Evolutionary conservation across 2,797 vertebrate species (phyloP).

Genomic region (Myiotriccus ornatus): DNA sequence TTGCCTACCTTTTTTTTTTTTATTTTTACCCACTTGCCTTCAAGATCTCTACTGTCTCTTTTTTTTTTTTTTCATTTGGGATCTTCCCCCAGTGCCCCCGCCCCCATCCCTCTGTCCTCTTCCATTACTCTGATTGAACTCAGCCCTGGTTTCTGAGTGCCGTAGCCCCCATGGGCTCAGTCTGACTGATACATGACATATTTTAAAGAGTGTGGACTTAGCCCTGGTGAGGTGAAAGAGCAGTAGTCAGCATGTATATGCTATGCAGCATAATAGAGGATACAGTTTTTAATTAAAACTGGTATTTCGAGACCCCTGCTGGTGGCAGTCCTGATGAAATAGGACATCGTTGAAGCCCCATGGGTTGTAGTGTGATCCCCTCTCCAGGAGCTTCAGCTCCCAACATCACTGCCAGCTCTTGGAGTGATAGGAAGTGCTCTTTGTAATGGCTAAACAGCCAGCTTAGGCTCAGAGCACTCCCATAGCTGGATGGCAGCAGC

Average conservation of each 20-base stretch:
- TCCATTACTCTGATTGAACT: neutral
- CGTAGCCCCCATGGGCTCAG: neutral
- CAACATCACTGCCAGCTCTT: neutral
- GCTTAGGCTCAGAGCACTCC: neutral
- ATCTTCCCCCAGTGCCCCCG: neutral
- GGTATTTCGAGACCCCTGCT: slow-evolving; percentile 54
- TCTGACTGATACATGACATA: slow-evolving; percentile 23
- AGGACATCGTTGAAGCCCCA: neutral
- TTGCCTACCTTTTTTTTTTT: neutral
- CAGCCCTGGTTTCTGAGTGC: neutral
- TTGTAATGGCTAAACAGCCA: neutral
- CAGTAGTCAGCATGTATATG: slow-evolving; percentile 27
- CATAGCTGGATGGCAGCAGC: rapidly evolving
- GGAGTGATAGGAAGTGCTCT: neutral
- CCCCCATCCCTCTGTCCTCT: neutral
- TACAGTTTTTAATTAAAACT: slow-evolving; percentile 61
- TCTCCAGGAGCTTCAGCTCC: neutral
- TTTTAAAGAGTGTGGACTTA: neutral
- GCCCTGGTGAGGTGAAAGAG: neutral
- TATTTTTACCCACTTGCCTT: neutral
- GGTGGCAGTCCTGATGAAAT: slow-evolving; percentile 39
- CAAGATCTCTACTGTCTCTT: neutral
- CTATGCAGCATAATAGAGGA: slow-evolving; percentile 20
- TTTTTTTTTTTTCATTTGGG: neutral
- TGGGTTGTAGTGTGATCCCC: neutral